phyloP scores from a whole-genome alignment of 1,140 invertebrate species.

The Holcopasites calliopsidis region DNA sequence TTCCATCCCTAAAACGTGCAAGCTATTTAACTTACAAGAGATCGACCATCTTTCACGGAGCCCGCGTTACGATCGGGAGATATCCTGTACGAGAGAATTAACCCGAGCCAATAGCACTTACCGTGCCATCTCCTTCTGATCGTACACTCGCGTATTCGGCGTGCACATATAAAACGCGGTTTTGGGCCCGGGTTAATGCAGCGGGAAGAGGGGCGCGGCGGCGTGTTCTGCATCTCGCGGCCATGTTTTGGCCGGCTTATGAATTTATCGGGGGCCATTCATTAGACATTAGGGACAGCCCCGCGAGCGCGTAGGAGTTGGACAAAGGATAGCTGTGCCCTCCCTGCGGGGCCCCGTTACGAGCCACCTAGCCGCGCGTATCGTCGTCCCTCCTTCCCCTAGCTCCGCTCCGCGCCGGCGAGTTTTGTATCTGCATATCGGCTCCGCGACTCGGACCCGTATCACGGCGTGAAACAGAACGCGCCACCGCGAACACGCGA shows the following conservation, averaged over 20 bases:
- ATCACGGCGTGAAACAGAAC: slow-evolving; percentile 37
- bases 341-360: slow-evolving; percentile 62
- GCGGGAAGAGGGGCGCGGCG: slow-evolving; percentile 33
- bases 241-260: slow-evolving; percentile 73
- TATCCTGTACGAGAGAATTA: too few species aligned
- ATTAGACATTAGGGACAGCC: slow-evolving; percentile 72
- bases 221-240: slow-evolving; percentile 69
- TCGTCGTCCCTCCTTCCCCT: neutral
- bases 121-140: too few species aligned
- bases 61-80: too few species aligned
- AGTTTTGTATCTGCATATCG: slow-evolving; percentile 38
- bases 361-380: slow-evolving; percentile 18
- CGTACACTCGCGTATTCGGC: neutral
- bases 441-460: neutral
- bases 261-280: slow-evolving; percentile 76
- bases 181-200: slow-evolving; percentile 37
- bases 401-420: neutral
- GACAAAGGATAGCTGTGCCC: slow-evolving; percentile 63
- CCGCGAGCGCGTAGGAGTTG: slow-evolving; percentile 69
- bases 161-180: slow-evolving; percentile 40
- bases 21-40: too few species aligned
- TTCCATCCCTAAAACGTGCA: too few species aligned
- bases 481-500: slow-evolving; percentile 39
- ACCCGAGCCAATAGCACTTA: too few species aligned
- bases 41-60: too few species aligned